Evolutionary conservation across 2,797 vertebrate species (phyloP).

Genomic region (Manis crassicaudata): DNA sequence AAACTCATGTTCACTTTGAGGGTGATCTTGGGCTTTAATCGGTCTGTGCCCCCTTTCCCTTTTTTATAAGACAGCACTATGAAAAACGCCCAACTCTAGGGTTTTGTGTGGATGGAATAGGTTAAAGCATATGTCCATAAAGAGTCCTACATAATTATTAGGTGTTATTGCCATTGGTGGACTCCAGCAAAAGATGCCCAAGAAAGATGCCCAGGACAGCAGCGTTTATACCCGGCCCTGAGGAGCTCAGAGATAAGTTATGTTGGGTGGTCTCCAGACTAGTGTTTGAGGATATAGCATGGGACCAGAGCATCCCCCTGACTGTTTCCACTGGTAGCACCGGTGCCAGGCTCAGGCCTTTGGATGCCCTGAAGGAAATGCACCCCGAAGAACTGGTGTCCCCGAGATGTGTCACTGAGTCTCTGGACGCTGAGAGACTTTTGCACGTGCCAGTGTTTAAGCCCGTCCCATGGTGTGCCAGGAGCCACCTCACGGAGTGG

Average conservation of each 20-base stretch:
- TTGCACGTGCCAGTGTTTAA: not conserved
- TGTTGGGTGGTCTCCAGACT: not conserved
- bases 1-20: not conserved
- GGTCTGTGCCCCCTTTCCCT: not conserved
- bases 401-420: not conserved
- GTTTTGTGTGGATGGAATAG: not conserved
- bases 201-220: not conserved
- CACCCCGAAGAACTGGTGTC: not conserved
- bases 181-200: not conserved
- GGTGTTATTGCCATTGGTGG: no score
- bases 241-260: not conserved
- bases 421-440: not conserved
- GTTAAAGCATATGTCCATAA: not conserved
- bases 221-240: not conserved
- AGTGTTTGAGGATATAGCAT: fast-evolving
- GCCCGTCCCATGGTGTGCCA: not conserved
- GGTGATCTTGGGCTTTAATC: not conserved
- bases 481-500: conserved; percentile 37
- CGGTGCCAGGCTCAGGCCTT: fast-evolving
- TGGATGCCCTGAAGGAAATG: not conserved
- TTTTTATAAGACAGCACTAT: not conserved
- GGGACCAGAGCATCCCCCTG: not conserved
- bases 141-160: not conserved
- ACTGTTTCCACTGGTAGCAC: not conserved
- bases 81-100: not conserved